Base-by-base conservation (phyloP, 2,888 invertebrate genomes). In the Xestoiulus laeticollis region DNA sequence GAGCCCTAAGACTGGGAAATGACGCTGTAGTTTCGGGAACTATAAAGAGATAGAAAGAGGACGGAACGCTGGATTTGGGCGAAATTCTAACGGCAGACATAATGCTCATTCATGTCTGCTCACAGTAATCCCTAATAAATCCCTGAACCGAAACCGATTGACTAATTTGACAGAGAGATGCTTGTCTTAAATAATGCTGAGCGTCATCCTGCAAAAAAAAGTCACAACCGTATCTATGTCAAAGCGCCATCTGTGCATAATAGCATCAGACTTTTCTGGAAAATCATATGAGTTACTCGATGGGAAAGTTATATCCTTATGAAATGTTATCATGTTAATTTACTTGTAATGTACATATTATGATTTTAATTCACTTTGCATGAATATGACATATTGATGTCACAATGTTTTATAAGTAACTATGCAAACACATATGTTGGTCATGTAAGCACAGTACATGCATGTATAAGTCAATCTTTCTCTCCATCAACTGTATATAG, bases 51-150 rank as follows among this genome's bases (percentile, higher is more conserved):
- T 48, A 16, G 48, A 48, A 12, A 12, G 48, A 48, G n/a, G 68
- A 68, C 68, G n/a, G 14, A 8, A 59, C 59, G 59, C 59, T 59
- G n/a, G 48, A 48, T 38, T 38, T 48, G 48, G 48, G 19, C 19
- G 48, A 48, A 12, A 48, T 48, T 48, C 19, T 19, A 48, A 48
- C 48, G 12, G 48, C 48, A 48, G 48, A 19, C 48, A 48, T 48
- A 19, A 48, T 48, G 48, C 48, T 48, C 48, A 6, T 19, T 68
- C 68, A 12, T 68, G 68, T 68, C 68, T 68, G 68, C 68, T 68
- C 22, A 12, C 68, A 68, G 22, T 68, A 68, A 68, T 68, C 68
- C 68, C 26, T 68, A 68, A 68, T 68, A 68, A 68, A 68, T 68
- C 68, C 68, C 22, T 10, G 26, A 22, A 26, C 26, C 68, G 26